These are phyloP conservation scores for Plebejus argus DNA, from an alignment of 2,888 invertebrate genomes.

Conservation along the genomic window DNA sequence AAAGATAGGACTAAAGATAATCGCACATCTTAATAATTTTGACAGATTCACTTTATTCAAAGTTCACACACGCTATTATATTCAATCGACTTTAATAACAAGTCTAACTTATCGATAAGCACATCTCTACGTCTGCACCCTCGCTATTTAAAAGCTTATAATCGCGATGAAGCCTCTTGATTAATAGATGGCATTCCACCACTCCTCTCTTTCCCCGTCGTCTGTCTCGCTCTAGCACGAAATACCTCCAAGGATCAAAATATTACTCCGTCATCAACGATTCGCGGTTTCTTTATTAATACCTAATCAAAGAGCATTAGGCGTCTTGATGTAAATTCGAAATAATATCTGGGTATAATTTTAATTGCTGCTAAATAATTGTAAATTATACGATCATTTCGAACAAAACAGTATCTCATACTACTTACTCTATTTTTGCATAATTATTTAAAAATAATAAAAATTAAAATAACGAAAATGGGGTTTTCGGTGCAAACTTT, in stretches of 20 bases:
- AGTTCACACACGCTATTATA: neutral
- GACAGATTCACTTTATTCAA: neutral
- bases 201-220: slow-evolving; percentile 50
- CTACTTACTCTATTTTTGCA: no score
- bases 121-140: slow-evolving; percentile 51
- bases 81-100: neutral
- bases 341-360: no score
- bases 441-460: no score
- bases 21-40: no score
- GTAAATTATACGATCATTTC: no score
- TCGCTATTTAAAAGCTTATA: slow-evolving; percentile 78
- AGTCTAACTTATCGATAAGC: neutral
- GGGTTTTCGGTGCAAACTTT: no score
- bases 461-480: no score
- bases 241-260: slow-evolving; percentile 47
- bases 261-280: slow-evolving; percentile 35
- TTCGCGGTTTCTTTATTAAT: neutral
- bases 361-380: no score
- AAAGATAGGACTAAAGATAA: no score
- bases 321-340: neutral
- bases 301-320: neutral
- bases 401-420: no score
- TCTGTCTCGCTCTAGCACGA: slow-evolving; percentile 44
- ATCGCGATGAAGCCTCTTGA: slow-evolving; percentile 77
- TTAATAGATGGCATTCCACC: slow-evolving; percentile 65